Conservation (phyloP, 2,888 invertebrate genomes). For the Mesochorus sp. region DNA sequence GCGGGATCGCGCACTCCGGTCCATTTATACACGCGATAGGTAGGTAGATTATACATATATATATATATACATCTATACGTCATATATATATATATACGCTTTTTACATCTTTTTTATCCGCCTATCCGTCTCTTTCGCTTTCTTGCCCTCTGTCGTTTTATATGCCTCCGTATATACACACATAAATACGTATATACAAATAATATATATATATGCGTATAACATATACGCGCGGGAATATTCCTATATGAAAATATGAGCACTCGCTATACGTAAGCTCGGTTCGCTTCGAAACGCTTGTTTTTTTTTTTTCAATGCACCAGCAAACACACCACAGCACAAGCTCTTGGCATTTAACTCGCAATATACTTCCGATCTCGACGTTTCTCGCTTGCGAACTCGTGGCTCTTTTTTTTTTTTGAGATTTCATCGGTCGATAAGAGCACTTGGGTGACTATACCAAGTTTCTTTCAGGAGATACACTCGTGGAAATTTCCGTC, state of each 20-base stretch:
- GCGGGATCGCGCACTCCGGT: constrained; percentile 77
- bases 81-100: no score
- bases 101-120: constrained; percentile 59
- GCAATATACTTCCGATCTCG: constrained; percentile 76
- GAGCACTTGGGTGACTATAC: constrained; percentile 53
- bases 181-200: neutral
- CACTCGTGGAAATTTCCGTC: constrained; percentile 73
- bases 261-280: constrained; percentile 46
- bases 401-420: constrained; percentile 72
- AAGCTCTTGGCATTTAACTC: constrained; percentile 71
- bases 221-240: neutral
- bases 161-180: neutral
- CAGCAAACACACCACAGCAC: constrained; percentile 22
- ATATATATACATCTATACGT: no score
- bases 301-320: constrained; percentile 46
- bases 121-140: constrained; percentile 52
- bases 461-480: constrained; percentile 46
- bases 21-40: constrained; percentile 74
- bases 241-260: no score
- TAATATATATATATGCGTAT: neutral
- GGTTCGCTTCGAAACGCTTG: constrained; percentile 20
- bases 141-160: constrained; percentile 44
- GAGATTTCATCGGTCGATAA: constrained; percentile 72
- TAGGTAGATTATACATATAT: constrained; percentile 65
- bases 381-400: constrained; percentile 60